Base-by-base conservation (phyloP, 2,888 invertebrate species). In the Agriopis marginaria region DNA sequence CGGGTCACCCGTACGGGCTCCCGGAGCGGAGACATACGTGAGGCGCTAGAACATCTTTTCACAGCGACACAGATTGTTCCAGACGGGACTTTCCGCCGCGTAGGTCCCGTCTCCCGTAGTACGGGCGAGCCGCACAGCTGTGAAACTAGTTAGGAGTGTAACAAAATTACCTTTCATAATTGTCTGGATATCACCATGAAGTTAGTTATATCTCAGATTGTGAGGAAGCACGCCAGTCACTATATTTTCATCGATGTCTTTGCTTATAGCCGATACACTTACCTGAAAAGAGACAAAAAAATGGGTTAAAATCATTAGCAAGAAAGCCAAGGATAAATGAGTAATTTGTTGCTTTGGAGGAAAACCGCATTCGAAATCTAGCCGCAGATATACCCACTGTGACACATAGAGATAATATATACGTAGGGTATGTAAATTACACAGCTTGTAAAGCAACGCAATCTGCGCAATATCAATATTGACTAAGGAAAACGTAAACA, bases 401-500 rank as follows among this genome's bases (percentile, higher is more conserved):
- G 55, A 55, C 42, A 53, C 55, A 40, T 17, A 14, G 17, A 55
- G 14, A 60, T 47, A 40, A 63, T 51, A 49, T 9, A 64, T 64
- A 42, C 40, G 10, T 39, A 14, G 23, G 11, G 7, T 42, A 61
- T 8, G 49, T 42, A 71, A 65, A 70, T 67, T 14, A 68, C 14
- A 61, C 44, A 66, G 64, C 40, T 55, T 39, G 53, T 63, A 47
- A 17, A 63, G n/a, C 54, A 50, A 59, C 44, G 50, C 59, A 55
- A 72, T 66, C 66, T 67, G 51, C n/a, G 23, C 59, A 64, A 70
- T 55, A 73, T 74, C 72, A 68, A 64, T 72, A 75, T 72, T 64
- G 70, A 70, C 66, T 53, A 60, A 76, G 73, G 76, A 71, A 69
- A 73, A 75, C 65, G 75, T 75, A 75, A 73, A 78, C 74, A 75